A percentile compares a stretch with the other conserved stretches of the same genome.
Conservation (phyloP, 2,888 invertebrate genomes). For the Coelinius sp. region DNA sequence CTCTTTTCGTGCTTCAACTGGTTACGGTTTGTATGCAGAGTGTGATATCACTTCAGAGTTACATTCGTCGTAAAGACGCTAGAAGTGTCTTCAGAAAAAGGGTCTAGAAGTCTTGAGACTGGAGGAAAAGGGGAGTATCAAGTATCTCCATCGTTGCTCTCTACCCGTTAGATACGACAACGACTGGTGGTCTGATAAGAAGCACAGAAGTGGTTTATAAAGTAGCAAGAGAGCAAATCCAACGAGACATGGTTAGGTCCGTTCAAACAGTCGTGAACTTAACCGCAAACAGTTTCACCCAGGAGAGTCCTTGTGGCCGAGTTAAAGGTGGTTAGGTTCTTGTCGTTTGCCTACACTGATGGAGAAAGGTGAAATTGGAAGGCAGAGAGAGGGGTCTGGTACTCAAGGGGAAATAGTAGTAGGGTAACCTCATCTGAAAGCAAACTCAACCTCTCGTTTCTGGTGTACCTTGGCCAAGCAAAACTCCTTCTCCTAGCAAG, state of each 20-base stretch:
- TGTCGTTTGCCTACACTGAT: conserved; percentile 44
- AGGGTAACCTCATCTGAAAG: conserved; percentile 19
- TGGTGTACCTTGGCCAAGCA: conserved; percentile 1
- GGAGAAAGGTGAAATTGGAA: conserved; percentile 11
- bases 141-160: background rate
- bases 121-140: background rate
- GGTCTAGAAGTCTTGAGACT: background rate
- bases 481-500: conserved; percentile 7
- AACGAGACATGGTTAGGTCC: conserved; percentile 44
- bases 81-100: background rate
- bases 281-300: conserved; percentile 50
- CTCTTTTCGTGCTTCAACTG: background rate
- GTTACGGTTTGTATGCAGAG: conserved; percentile 2
- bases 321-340: conserved; percentile 33
- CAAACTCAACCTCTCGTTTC: conserved; percentile 11
- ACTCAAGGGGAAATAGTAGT: conserved; percentile 25
- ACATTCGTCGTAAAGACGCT: background rate
- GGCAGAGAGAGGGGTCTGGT: background rate
- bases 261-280: conserved; percentile 52
- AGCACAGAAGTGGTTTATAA: conserved; percentile 26
- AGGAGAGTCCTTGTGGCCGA: conserved; percentile 36
- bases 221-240: conserved; percentile 34
- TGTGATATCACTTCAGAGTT: background rate
- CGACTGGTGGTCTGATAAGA: conserved; percentile 9
- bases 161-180: background rate